Evolutionary conservation across 2,113 vertebrate species (phyloP), one percentile per base, ranked within the genome.

Genomic region (Mohoua ochrocephala): DNA sequence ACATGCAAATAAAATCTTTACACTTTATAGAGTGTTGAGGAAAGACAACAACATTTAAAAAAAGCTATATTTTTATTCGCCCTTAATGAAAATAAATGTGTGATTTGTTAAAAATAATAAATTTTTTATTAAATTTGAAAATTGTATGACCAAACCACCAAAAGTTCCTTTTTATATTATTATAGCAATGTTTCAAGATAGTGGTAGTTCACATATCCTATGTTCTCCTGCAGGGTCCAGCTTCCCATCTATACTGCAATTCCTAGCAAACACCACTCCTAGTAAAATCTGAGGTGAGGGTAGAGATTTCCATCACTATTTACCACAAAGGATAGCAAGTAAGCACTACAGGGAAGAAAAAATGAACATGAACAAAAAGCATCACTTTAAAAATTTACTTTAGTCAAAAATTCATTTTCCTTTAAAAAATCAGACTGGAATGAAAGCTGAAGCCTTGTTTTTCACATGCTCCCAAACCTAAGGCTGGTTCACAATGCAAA

Each of bases 401-500:
- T 7, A 47, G 15, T 24, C 6, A 75, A 39, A 84, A 89, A 7
- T 4, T 8, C 2, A 39, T 59, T 73, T 85, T 64, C 19, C 5
- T 14, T 28, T 2, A 44, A 83, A 71, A 64, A 61, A 53, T 50
- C 26, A 67, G 18, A 53, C 6, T 13, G 7, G 6, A 65, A 17
- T 20, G 15, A 80, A 80, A 84, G 53, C 11, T 23, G 37, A 27
- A 73, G 1, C 10, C 9, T 44, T 68, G 1, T 19, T 37, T 84
- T 79, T 52, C 3, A 22, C 2, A 11, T 50, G 15, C 3, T 61
- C 2, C 15, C 12, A 77, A 53, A 89, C 41, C 31, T 70, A 31
- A 7, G 0, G 0, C 15, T 28, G 7, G 5, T 70, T 10, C 7
- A 6, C 18, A 59, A 15, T 18, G 1, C 10, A 70, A 69, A 89